phyloP scores from a whole-genome alignment of 2,113 vertebrate species.

The Platichthys stellatus region DNA sequence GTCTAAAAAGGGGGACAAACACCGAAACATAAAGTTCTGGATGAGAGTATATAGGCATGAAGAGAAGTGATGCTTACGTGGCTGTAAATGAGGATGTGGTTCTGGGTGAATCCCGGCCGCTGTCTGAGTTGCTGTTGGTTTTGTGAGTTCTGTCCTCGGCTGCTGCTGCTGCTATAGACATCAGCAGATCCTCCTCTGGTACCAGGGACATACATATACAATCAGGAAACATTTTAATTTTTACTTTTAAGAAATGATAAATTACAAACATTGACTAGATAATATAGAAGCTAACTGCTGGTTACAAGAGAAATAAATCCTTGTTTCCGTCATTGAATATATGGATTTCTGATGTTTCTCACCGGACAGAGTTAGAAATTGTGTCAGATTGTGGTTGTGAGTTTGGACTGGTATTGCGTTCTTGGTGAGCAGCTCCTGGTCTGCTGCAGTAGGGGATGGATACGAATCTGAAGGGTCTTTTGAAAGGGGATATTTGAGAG shows the following conservation, averaged over 20 bases:
- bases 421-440: neutral
- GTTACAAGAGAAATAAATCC: neutral
- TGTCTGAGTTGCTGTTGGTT: conserved; percentile 75
- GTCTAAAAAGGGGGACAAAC: conserved; percentile 41
- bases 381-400: conserved; percentile 42
- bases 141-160: conserved; percentile 38
- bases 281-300: neutral
- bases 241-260: too few relatives aligned
- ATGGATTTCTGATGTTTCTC: conserved; percentile 19
- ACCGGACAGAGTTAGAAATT: conserved; percentile 69
- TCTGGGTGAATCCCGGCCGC: conserved; percentile 77
- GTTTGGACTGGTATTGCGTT: neutral
- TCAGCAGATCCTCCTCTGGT: conserved; percentile 81
- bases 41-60: too few relatives aligned
- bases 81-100: conserved; percentile 52
- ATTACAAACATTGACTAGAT: neutral
- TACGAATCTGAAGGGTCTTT: conserved; percentile 10
- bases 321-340: too few relatives aligned
- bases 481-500: conserved; percentile 5
- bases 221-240: neutral
- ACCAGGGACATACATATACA: neutral
- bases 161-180: conserved; percentile 68
- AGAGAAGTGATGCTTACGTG: conserved; percentile 33
- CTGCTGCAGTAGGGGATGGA: neutral
- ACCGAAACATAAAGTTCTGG: neutral